Percentiles rank a stretch among this genome's conserved stretches.
Conservation (phyloP, 1,140 invertebrate genomes). For the Solenopsis fugax region DNA sequence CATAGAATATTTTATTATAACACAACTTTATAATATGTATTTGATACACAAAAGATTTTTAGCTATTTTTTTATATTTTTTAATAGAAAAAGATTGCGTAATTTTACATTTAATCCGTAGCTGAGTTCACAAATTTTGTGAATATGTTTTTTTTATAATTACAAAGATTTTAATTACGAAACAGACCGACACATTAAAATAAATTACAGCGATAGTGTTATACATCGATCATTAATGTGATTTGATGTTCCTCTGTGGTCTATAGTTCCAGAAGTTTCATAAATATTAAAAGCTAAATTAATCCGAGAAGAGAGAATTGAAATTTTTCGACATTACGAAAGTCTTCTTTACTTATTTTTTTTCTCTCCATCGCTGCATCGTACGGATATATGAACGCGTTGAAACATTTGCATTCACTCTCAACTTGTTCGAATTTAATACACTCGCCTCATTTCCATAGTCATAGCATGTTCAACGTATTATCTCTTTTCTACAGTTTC, state of each 20-base stretch:
- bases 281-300: slow-evolving; percentile 76
- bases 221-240: slow-evolving; percentile 59
- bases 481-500: slow-evolving; percentile 48
- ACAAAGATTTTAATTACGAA: slow-evolving; percentile 59
- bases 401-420: slow-evolving; percentile 37
- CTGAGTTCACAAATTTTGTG: neutral
- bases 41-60: neutral
- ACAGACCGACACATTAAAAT: slow-evolving; percentile 21
- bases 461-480: slow-evolving; percentile 46
- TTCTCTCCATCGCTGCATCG: neutral
- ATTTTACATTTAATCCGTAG: neutral
- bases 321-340: slow-evolving; percentile 34
- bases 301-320: slow-evolving; percentile 59
- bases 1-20: neutral
- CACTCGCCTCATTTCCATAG: slow-evolving; percentile 46
- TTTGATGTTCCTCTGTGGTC: slow-evolving; percentile 64
- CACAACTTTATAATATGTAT: neutral
- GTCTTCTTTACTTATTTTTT: slow-evolving; percentile 26
- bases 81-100: neutral
- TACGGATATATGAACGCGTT: neutral
- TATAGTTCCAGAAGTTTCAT: slow-evolving; percentile 57
- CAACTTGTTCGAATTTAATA: slow-evolving; percentile 56
- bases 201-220: slow-evolving; percentile 57
- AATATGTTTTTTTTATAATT: slow-evolving; percentile 12
- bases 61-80: neutral